phyloP scores from a whole-genome alignment of 1,140 invertebrate species.

The Lanistes nyassanus region DNA sequence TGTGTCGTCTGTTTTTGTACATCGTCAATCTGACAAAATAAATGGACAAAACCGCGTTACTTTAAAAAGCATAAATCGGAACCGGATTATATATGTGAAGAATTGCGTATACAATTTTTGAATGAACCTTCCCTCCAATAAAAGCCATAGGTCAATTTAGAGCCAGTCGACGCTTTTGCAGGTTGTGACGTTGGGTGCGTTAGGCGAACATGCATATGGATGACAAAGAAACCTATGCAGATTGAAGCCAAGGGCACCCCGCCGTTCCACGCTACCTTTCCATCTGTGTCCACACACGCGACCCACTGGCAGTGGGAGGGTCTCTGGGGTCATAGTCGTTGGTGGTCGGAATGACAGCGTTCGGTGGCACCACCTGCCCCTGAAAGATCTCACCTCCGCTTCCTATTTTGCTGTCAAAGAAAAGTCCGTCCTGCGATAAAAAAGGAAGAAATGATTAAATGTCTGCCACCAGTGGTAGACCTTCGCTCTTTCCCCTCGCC shows the following conservation, averaged over 20 bases:
- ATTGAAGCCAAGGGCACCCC: no score
- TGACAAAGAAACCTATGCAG: no score
- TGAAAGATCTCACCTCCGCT: neutral
- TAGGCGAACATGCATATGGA: no score
- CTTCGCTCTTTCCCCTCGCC: neutral
- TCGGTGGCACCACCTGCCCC: neutral
- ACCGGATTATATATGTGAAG: neutral
- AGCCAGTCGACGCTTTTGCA: no score
- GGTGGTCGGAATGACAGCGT: neutral
- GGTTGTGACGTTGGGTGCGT: no score
- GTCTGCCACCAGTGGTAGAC: neutral
- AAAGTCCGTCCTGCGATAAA: slow-evolving; percentile 2
- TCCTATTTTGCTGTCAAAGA: slow-evolving; percentile 14
- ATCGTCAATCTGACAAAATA: neutral
- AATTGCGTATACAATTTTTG: neutral
- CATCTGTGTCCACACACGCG: slow-evolving; percentile 10
- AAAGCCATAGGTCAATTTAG: no score
- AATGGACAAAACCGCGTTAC: neutral
- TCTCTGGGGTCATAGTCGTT: slow-evolving; percentile 9
- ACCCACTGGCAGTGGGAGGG: neutral
- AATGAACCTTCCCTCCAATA: no score
- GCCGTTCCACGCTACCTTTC: neutral
- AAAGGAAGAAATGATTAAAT: neutral
- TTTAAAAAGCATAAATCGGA: neutral
- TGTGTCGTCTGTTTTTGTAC: slow-evolving; percentile 3